phyloP scores from a whole-genome alignment of 1,140 invertebrate species.

The Heliothis virescens region DNA sequence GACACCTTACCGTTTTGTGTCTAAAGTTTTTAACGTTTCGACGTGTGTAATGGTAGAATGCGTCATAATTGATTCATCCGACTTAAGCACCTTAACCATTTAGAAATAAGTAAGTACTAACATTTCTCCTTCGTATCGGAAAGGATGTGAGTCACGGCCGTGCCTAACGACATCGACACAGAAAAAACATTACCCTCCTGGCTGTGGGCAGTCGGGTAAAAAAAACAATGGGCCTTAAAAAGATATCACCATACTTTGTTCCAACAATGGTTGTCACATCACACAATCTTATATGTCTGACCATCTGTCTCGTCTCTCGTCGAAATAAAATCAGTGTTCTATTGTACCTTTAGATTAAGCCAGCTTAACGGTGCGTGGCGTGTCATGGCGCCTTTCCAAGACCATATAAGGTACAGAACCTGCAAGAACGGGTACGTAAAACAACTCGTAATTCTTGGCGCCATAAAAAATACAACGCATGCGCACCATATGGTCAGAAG shows the following conservation, averaged over 20 bases:
- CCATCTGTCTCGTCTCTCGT: conserved; percentile 45
- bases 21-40: neutral
- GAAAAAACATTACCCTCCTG: too few species aligned
- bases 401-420: conserved; percentile 63
- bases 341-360: conserved; percentile 60
- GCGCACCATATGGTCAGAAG: conserved; percentile 67
- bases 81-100: conserved; percentile 29
- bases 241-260: conserved; percentile 35
- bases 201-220: too few species aligned
- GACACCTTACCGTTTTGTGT: neutral
- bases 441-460: conserved; percentile 48
- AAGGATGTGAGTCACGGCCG: conserved; percentile 46
- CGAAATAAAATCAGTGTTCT: conserved; percentile 60
- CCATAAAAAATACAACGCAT: conserved; percentile 62
- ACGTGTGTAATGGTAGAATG: conserved; percentile 7
- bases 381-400: conserved; percentile 69
- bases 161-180: conserved; percentile 17
- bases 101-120: conserved; percentile 1
- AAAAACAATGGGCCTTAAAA: conserved; percentile 43
- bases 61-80: conserved; percentile 46
- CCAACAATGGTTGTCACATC: conserved; percentile 15
- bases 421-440: conserved; percentile 56
- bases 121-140: conserved; percentile 44
- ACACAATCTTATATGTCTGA: conserved; percentile 27
- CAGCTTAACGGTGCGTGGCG: conserved; percentile 57